These are phyloP conservation scores for Kryptolebias marmoratus DNA, from an alignment of 2,113 vertebrate species.

Conservation along the genomic window DNA sequence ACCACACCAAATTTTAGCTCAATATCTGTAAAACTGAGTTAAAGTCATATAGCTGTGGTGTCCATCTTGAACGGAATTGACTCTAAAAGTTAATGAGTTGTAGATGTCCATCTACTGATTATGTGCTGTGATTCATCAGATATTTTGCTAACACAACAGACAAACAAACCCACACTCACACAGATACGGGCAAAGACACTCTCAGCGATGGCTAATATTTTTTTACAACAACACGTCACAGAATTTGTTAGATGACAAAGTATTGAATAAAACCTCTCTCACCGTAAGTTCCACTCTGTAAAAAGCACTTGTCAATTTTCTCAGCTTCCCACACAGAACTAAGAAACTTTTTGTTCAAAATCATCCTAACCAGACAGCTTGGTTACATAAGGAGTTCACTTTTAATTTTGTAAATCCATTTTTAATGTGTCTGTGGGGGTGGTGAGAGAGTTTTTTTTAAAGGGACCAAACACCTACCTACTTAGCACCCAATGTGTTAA, in stretches of 20 bases:
- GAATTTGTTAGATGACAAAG: not conserved
- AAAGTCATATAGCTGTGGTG: too few species aligned
- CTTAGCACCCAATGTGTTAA: constrained; percentile 63
- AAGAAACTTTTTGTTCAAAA: constrained; percentile 63
- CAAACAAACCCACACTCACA: too few species aligned
- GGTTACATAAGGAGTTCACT: constrained; percentile 71
- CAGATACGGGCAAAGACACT: not conserved
- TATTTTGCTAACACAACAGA: too few species aligned
- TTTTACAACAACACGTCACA: not conserved
- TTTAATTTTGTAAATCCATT: constrained; percentile 70
- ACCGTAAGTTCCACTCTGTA: constrained; percentile 11
- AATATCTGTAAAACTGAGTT: too few species aligned
- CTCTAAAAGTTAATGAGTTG: too few species aligned
- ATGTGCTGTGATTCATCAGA: too few species aligned
- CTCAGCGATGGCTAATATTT: not conserved
- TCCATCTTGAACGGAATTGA: too few species aligned
- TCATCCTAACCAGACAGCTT: constrained; percentile 57
- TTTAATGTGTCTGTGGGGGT: constrained; percentile 76
- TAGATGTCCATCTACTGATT: too few species aligned
- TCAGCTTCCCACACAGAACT: constrained; percentile 60
- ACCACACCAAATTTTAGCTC: too few species aligned
- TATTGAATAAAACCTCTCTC: not conserved
- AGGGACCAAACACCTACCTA: constrained; percentile 70
- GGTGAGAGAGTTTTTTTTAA: constrained; percentile 68
- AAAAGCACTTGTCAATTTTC: constrained; percentile 51